Percentiles rank a stretch among this genome's conserved stretches.
Evolutionary conservation across 1,140 invertebrate species (phyloP).

Genomic region (Orius insidiosus): DNA sequence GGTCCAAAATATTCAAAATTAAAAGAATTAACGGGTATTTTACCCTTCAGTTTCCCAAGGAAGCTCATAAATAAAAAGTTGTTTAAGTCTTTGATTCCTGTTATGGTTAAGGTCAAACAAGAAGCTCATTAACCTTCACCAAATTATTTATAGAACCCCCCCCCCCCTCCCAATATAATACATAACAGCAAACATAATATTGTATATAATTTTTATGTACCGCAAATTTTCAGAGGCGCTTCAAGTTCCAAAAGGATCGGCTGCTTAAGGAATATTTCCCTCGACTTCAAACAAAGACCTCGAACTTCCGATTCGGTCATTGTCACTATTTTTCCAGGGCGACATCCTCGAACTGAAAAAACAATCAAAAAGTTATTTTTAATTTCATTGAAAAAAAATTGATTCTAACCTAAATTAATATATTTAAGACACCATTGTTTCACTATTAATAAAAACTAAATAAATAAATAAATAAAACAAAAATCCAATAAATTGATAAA

Average conservation of each 20-base stretch:
- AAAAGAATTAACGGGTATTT: too few relatives aligned
- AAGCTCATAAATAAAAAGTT: neutral
- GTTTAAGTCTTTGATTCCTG: neutral
- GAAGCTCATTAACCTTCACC: neutral
- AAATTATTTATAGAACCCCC: neutral
- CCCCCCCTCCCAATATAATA: too few relatives aligned
- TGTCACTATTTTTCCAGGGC: conserved; percentile 55
- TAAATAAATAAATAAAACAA: too few relatives aligned
- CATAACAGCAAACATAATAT: too few relatives aligned
- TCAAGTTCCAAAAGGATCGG: conserved; percentile 38
- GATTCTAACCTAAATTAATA: neutral
- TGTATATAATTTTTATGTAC: conserved; percentile 46
- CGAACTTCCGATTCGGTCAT: conserved; percentile 47
- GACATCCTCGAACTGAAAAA: conserved; percentile 40
- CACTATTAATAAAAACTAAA: too few relatives aligned
- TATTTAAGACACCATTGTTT: neutral
- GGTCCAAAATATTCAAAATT: too few relatives aligned
- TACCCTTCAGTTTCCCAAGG: conserved; percentile 3
- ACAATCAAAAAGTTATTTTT: too few relatives aligned
- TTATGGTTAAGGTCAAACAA: neutral
- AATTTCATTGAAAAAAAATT: too few relatives aligned
- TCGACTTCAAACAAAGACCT: conserved; percentile 18
- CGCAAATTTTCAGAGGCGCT: conserved; percentile 44
- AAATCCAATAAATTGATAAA: too few relatives aligned
- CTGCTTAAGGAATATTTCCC: conserved; percentile 50